Base-by-base conservation (phyloP, 2,888 invertebrate genomes). In the Ophonus ardosiacus region DNA sequence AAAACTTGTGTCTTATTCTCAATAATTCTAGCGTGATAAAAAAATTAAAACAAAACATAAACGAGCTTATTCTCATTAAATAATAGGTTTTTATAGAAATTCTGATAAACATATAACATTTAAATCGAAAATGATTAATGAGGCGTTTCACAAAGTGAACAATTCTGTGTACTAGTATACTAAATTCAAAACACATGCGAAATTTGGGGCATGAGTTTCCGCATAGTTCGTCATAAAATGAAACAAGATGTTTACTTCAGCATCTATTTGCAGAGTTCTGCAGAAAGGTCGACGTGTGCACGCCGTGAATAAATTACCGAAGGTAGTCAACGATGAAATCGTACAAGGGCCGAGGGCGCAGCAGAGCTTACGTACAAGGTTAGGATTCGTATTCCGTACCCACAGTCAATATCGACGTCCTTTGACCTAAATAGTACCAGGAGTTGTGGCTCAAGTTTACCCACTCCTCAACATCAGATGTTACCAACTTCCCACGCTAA, bases 311-410 rank as follows among this genome's bases (percentile, higher is more conserved):
- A 78, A 78, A 78, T 78, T 78, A 57, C 57, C 24, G 56, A 56
- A 24, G 76, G 76, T 78, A 78, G 76, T 78, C n/a, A 78, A 78
- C 76, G 76, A 57, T 78, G 76, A 78, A 78, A 78, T 78, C 76
- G 76, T 78, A 78, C 76, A 78, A 78, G 76, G 76, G 76, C 76
- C 57, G 57, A 78, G 56, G 56, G 57, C 76, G 15, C 40, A 56
- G 17, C 13, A 43, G 38, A 74, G 76, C 76, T 78, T 56, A 63
- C 63, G 80, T 17, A 43, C 80, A 81, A 81, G 80, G 80, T 81
- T 81, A 81, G 63, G 63, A 43, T 78, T 78, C 76, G 76, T 78
- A 71, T 71, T 57, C 21, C 8, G 63, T 63, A 40, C 59, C 59
- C 31, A 61, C 79, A 80, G 79, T 80, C 79, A 59, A 80, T 80